A percentile compares a stretch with the other conserved stretches of the same genome.
Evolutionary conservation across 2,888 invertebrate species (phyloP).

Genomic region (Himalopsyche kuldschensis): DNA sequence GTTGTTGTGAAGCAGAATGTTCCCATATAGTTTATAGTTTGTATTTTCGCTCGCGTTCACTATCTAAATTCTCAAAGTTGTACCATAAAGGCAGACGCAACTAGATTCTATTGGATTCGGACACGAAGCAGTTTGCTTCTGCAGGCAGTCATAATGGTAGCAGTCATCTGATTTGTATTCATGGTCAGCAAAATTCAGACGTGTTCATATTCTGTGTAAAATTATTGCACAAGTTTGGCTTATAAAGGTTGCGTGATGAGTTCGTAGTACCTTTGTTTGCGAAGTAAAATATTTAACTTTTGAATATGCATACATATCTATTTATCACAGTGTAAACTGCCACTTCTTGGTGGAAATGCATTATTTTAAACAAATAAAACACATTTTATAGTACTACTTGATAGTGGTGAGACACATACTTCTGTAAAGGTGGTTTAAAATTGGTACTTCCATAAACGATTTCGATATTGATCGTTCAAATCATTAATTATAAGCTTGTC

Average conservation of each 20-base stretch:
- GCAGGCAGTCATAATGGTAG: neutral
- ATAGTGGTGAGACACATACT: too few relatives aligned
- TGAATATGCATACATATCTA: neutral
- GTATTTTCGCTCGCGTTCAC: conserved; percentile 24
- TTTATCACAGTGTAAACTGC: too few relatives aligned
- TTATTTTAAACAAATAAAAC: too few relatives aligned
- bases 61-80: conserved; percentile 23
- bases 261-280: neutral
- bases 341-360: too few relatives aligned
- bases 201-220: conserved; percentile 15
- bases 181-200: conserved; percentile 25
- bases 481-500: too few relatives aligned
- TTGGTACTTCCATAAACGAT: too few relatives aligned
- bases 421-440: too few relatives aligned
- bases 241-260: neutral
- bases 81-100: neutral
- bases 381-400: too few relatives aligned
- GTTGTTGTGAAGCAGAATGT: neutral
- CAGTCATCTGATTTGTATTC: conserved; percentile 29
- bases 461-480: too few relatives aligned
- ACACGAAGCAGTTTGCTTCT: conserved; percentile 15
- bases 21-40: neutral
- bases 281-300: neutral
- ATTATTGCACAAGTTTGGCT: conserved; percentile 3
- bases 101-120: conserved; percentile 10